Base-by-base conservation (phyloP, 1,140 invertebrate species). In the Parapsyche elsis region DNA sequence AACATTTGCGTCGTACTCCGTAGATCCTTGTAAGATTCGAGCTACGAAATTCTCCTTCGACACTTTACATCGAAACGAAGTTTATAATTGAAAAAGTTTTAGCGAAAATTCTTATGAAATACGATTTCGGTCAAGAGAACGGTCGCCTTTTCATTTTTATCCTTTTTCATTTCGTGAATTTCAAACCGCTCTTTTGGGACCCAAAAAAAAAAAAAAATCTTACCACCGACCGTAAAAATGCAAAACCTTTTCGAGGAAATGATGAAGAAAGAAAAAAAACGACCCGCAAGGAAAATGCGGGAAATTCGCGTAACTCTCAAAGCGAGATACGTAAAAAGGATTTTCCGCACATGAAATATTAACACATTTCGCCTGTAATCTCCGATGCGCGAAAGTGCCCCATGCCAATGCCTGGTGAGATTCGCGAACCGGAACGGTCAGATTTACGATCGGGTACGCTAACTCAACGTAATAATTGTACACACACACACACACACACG, bases 11-110 rank as follows among this genome's bases (percentile, higher is more conserved):
- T 38, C 30, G 30, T 7, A 38, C 30, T 38, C 30, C n/a, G 7
- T 4, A 38, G 30, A 38, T 7, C 30, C 30, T 38, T 38, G 7
- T 38, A 7, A 38, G 30, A 38, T 38, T 38, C 30, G 7, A 38
- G 7, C 30, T 1, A 1, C 7, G 30, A 38, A 38, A 38, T 38
- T 38, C 7, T 38, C 30, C 30, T 1, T 38, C 30, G 7, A 4
- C 30, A 38, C 30, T 38, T 38, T 5, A 10, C 1, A 10, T 2
- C 16, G 49, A 53, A 53, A 16, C 49, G 12, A 30, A 26, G 21
- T 67, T 67, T 67, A 24, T 67, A 67, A 67, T 67, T 67, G 64
- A 67, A 67, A 67, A 67, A 67, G 19, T 67, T 67, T 67, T 67
- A 5, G 5, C 57, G 57, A 67, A 26, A 67, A 26, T 67, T 67